Evolutionary conservation across 23 tunicate species (phyloP).

Genomic region (Styela clava): DNA sequence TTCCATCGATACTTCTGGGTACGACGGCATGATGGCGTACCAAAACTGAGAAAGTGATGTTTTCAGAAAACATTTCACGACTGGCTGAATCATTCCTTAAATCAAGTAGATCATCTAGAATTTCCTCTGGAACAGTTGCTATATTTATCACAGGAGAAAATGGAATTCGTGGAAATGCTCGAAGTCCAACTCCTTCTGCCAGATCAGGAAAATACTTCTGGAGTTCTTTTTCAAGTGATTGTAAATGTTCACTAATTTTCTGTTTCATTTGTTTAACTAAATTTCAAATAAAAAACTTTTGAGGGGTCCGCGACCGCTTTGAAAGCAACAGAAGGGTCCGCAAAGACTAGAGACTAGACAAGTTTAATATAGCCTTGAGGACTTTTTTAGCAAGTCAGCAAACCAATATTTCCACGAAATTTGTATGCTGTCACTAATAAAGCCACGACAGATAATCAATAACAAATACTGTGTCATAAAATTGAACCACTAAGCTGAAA

Average conservation of each 20-base stretch:
- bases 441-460: no score
- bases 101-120: conserved; percentile 23
- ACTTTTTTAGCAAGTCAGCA: no score
- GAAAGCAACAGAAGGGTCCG: conserved; percentile 1
- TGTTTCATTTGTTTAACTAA: conserved; percentile 18
- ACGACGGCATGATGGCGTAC: no score
- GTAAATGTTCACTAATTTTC: conserved; percentile 23
- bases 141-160: conserved; percentile 28
- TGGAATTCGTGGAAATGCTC: conserved; percentile 16
- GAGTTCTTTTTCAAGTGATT: conserved; percentile 24
- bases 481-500: no score
- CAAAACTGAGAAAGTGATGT: no score
- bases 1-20: no score
- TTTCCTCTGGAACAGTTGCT: conserved; percentile 30
- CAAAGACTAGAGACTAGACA: conserved; percentile 18
- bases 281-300: no score
- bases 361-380: conserved; percentile 17
- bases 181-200: conserved; percentile 33
- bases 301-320: no score
- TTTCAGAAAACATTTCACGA: conserved; percentile 23
- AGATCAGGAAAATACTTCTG: conserved; percentile 35
- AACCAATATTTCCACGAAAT: no score
- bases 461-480: no score
- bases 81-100: conserved; percentile 28
- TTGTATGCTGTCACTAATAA: no score